Evolutionary conservation across 2,113 vertebrate species (phyloP).

Genomic region (Tragelaphus scriptus): DNA sequence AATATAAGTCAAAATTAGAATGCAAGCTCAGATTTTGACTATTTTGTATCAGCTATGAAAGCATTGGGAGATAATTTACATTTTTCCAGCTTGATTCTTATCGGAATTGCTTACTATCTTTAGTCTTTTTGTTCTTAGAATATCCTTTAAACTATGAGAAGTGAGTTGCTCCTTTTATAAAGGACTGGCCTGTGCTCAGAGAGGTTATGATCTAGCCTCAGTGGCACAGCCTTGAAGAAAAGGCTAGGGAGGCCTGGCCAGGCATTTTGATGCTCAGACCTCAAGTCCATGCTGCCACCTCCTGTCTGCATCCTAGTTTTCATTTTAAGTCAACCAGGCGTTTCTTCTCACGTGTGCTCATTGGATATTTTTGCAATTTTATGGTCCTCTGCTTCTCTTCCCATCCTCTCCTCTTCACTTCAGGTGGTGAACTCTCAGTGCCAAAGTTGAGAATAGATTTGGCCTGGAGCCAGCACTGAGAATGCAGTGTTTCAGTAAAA

Average conservation of each 20-base stretch:
- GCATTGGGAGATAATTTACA: not conserved
- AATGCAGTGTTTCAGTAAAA: conserved; percentile 16
- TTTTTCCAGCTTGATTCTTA: conserved; percentile 27
- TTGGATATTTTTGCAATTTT: conserved; percentile 26
- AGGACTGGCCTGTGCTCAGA: not conserved
- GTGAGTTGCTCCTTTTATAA: not conserved
- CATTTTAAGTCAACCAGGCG: conserved; percentile 37
- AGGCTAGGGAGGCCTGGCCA: not conserved
- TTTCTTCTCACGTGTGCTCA: conserved; percentile 43
- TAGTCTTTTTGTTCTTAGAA: not conserved
- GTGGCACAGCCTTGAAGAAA: not conserved
- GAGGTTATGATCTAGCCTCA: not conserved
- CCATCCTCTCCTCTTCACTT: not conserved
- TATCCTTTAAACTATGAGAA: not conserved
- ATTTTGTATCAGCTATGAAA: not conserved
- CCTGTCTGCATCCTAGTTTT: conserved; percentile 57
- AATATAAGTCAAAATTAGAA: conserved; percentile 36
- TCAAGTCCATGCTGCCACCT: conserved; percentile 69
- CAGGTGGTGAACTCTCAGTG: conserved; percentile 57
- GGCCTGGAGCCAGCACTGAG: conserved; percentile 42
- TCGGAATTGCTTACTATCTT: not conserved
- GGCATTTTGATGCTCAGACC: conserved; percentile 39
- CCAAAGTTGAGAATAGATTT: conserved; percentile 57
- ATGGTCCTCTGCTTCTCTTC: conserved; percentile 18
- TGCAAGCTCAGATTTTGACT: conserved; percentile 28